phyloP scores from a whole-genome alignment of 2,113 vertebrate genomes.

The Neodontobutis hainanensis region DNA sequence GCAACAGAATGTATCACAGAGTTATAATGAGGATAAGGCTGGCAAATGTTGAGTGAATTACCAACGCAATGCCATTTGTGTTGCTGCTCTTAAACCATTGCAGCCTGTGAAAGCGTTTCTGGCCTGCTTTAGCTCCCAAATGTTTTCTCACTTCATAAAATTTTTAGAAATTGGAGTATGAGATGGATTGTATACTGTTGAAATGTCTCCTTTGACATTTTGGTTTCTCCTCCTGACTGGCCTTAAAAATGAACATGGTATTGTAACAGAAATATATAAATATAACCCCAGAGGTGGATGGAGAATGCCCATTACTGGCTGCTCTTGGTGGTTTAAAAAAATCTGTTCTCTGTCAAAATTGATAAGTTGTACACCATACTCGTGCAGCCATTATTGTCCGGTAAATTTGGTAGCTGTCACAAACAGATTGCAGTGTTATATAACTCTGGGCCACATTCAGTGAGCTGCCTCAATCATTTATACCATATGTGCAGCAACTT shows the following conservation, averaged over 20 bases:
- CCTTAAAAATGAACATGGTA: slow-evolving; percentile 6
- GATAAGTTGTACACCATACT: slow-evolving; percentile 12
- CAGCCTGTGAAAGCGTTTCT: not conserved
- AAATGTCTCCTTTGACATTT: slow-evolving; percentile 4
- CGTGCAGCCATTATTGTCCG: not conserved
- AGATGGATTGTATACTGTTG: slow-evolving; percentile 6
- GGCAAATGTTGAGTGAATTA: slow-evolving; percentile 14
- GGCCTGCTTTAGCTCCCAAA: slow-evolving; percentile 3
- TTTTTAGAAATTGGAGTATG: slow-evolving; percentile 10
- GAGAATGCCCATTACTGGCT: not conserved
- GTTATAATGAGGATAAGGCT: slow-evolving; percentile 27
- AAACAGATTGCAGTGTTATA: slow-evolving; percentile 7
- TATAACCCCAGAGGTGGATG: not conserved
- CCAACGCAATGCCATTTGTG: not conserved
- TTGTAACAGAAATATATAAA: not conserved
- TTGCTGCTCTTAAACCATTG: not conserved
- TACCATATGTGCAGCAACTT: not conserved
- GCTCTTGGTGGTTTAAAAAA: not conserved
- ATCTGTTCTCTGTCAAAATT: not conserved
- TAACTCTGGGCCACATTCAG: not conserved
- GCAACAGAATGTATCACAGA: slow-evolving; percentile 20
- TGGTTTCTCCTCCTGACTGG: not conserved
- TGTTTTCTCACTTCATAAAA: slow-evolving; percentile 3
- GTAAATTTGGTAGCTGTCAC: not conserved
- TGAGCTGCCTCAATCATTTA: not conserved